Conservation (phyloP, 1,140 invertebrate species). For the Lysiphlebus fabarum region DNA sequence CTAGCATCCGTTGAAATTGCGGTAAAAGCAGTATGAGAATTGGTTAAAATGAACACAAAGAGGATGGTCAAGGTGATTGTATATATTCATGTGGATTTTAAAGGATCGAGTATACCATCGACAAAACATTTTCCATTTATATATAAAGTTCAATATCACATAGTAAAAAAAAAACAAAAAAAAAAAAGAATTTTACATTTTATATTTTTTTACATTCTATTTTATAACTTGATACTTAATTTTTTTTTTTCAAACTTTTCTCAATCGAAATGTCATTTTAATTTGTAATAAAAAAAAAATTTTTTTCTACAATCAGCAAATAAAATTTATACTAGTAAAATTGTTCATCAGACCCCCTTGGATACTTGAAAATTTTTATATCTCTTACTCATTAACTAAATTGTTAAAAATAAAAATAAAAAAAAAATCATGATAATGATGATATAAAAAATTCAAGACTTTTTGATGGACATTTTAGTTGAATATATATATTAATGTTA, state of each 20-base stretch:
- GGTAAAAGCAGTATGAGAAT: conserved; percentile 13
- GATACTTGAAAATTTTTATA: conserved; percentile 9
- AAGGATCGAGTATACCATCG: conserved; percentile 6
- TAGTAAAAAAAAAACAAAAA: no score
- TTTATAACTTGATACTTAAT: no score
- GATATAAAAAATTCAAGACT: conserved; percentile 20
- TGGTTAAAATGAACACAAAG: conserved; percentile 9
- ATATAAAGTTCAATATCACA: not conserved
- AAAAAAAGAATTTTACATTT: no score
- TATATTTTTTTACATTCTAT: no score
- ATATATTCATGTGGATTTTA: not conserved
- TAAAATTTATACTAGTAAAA: not conserved
- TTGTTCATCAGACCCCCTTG: conserved; percentile 13
- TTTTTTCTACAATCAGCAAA: no score
- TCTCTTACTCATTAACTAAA: not conserved
- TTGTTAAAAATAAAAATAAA: no score
- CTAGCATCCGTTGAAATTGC: conserved; percentile 11
- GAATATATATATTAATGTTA: no score
- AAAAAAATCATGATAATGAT: no score
- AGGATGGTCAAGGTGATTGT: conserved; percentile 6
- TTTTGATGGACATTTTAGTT: not conserved
- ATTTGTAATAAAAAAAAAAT: no score
- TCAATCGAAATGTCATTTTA: no score
- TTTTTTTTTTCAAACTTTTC: no score
- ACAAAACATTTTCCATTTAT: conserved; percentile 19